Conservation (phyloP, 2,888 invertebrate genomes). For the Drosophila subsilvestris region DNA sequence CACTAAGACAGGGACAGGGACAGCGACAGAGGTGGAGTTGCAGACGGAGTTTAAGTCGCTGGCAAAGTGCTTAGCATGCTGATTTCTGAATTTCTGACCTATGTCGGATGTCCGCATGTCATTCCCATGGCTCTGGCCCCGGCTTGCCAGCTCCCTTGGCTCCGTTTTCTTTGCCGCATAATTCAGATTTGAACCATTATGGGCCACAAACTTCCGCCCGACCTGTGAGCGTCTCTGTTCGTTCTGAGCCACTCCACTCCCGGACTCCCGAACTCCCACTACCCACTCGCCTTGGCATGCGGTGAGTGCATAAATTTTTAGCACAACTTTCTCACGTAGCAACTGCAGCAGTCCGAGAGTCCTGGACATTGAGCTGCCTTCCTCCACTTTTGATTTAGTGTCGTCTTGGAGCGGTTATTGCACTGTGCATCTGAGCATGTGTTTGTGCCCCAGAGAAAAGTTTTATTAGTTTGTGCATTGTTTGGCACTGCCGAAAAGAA, state of each 20-base stretch:
- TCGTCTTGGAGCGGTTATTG: constrained; percentile 49
- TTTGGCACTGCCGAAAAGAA: constrained; percentile 41
- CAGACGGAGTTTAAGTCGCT: constrained; percentile 25
- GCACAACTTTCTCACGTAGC: constrained; percentile 57
- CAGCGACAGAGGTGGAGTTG: too few relatives aligned
- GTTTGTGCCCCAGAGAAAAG: constrained; percentile 37
- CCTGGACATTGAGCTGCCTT: constrained; percentile 62
- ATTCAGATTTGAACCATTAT: constrained; percentile 76
- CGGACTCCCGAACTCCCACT: background rate
- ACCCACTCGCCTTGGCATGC: constrained; percentile 54
- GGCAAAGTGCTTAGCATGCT: constrained; percentile 68
- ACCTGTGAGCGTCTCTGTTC: constrained; percentile 37
- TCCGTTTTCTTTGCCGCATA: constrained; percentile 64
- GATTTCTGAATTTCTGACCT: constrained; percentile 75
- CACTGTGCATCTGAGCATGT: constrained; percentile 32
- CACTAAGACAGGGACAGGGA: background rate
- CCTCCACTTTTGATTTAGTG: constrained; percentile 72
- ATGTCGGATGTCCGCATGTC: constrained; percentile 78
- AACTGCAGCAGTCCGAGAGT: constrained; percentile 46
- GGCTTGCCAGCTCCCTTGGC: constrained; percentile 5
- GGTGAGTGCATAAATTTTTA: constrained; percentile 73
- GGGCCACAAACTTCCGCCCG: constrained; percentile 66
- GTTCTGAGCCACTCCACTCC: background rate
- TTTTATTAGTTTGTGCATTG: constrained; percentile 69
- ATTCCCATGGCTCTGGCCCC: constrained; percentile 51